Conservation (phyloP, 2,797 vertebrate species). For the Mormyrus hasselquistii region DNA sequence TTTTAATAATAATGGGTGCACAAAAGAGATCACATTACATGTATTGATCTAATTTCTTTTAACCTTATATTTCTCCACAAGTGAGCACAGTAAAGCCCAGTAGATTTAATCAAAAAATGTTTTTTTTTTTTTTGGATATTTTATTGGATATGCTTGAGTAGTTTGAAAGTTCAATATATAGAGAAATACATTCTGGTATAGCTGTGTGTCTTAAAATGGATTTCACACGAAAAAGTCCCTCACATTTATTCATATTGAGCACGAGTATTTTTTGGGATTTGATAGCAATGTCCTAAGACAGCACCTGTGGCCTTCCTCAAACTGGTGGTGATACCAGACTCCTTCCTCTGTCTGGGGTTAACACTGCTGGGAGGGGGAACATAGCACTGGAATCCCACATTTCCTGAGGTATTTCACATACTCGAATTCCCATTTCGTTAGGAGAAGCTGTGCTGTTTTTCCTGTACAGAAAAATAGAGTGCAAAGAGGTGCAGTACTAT, state of each 20-base stretch:
- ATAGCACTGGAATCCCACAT: too few species aligned
- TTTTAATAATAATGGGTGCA: not conserved
- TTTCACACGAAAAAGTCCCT: not conserved
- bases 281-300: not conserved
- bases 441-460: too few species aligned
- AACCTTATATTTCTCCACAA: not conserved
- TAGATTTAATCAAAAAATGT: too few species aligned
- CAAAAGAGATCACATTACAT: not conserved
- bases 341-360: too few species aligned
- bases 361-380: too few species aligned
- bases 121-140: too few species aligned
- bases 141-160: not conserved
- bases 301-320: not conserved
- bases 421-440: too few species aligned
- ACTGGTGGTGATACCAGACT: too few species aligned
- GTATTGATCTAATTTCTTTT: not conserved
- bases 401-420: too few species aligned
- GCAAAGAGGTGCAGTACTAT: too few species aligned
- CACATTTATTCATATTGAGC: not conserved
- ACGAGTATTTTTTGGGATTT: not conserved
- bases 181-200: not conserved
- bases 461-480: too few species aligned
- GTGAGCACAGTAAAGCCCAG: not conserved
- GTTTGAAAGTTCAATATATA: not conserved
- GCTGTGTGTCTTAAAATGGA: not conserved